Evolutionary conservation across 2,888 invertebrate genomes (phyloP).

Genomic region (Mythimna loreyi): DNA sequence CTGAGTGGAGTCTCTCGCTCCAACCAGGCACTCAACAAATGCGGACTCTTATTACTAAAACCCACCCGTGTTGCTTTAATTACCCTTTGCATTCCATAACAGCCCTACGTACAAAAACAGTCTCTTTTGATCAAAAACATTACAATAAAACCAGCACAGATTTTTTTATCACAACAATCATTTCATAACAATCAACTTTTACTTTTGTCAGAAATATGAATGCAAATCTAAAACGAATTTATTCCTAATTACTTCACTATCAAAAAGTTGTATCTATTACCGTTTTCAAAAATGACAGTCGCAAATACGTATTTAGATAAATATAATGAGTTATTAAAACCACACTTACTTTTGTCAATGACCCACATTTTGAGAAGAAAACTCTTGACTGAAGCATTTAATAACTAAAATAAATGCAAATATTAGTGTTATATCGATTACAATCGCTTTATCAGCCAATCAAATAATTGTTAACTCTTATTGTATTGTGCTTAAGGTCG

Average conservation of each 20-base stretch:
- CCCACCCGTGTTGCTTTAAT: too few species aligned
- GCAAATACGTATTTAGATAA: constrained; percentile 47
- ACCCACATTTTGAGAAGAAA: constrained; percentile 44
- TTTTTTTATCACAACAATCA: constrained; percentile 17
- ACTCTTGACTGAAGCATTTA: constrained; percentile 35
- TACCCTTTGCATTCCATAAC: too few species aligned
- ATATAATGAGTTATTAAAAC: constrained; percentile 47
- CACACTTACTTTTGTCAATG: constrained; percentile 38
- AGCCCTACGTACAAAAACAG: background rate
- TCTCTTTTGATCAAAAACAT: background rate
- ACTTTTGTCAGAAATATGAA: constrained; percentile 25
- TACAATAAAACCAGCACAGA: background rate
- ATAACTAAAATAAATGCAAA: constrained; percentile 45
- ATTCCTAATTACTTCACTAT: constrained; percentile 44
- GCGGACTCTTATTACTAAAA: too few species aligned
- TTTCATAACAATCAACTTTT: constrained; percentile 39
- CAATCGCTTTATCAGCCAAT: constrained; percentile 48
- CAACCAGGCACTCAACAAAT: too few species aligned
- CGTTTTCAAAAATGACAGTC: constrained; percentile 47
- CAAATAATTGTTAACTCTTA: constrained; percentile 41
- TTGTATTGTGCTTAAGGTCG: constrained; percentile 37
- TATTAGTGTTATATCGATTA: constrained; percentile 51
- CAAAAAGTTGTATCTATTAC: constrained; percentile 30
- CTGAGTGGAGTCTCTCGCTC: too few species aligned
- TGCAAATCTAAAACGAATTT: constrained; percentile 47